A percentile compares a stretch with the other conserved stretches of the same genome.
Conservation (phyloP, 2,888 invertebrate species). For the Apodemia mormo region DNA sequence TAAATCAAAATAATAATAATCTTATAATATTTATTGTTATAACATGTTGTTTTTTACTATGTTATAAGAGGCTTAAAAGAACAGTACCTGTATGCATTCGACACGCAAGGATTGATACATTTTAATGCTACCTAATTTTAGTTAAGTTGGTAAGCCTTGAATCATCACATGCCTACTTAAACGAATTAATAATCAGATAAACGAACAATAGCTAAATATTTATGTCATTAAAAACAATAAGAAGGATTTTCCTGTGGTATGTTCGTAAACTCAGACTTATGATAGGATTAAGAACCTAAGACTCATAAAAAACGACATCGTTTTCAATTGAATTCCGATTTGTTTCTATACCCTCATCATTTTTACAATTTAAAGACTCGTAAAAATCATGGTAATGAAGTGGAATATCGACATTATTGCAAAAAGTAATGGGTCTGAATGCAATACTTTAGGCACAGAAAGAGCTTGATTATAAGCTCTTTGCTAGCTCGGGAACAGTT, state of each 20-base stretch:
- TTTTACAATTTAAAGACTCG: neutral
- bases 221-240: neutral
- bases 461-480: neutral
- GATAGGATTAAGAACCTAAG: neutral
- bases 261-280: neutral
- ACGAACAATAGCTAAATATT: neutral
- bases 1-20: no score
- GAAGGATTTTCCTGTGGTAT: neutral
- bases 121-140: conserved; percentile 1
- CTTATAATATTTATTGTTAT: no score
- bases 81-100: no score
- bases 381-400: no score
- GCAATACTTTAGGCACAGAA: no score
- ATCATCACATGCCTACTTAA: neutral
- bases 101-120: neutral
- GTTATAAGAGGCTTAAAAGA: no score
- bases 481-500: conserved; percentile 1
- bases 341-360: neutral
- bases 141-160: conserved; percentile 3
- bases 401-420: no score
- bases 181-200: neutral
- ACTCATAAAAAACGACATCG: conserved; percentile 7
- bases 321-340: neutral
- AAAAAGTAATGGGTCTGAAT: no score
- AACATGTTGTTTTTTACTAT: no score